Base-by-base conservation (phyloP, 2,797 vertebrate species). In the Pipistrellus nathusii region DNA sequence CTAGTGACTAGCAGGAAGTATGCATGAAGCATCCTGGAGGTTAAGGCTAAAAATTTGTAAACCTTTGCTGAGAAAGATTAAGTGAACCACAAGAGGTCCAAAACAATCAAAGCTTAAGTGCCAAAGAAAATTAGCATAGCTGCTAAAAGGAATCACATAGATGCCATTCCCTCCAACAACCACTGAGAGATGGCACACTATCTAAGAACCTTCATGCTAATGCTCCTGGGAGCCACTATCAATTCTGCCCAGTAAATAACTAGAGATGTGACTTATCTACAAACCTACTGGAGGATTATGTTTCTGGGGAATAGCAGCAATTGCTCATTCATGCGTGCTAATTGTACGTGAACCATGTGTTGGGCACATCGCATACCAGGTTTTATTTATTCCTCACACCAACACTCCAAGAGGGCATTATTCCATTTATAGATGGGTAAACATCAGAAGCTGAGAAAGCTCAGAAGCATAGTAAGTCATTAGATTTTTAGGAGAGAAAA, bases 381-480 rank as follows among this genome's bases (percentile, higher is more conserved):
- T 38, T 92, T 95, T 35, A 41, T 44, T 87, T 66, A 85, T 27
- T 80, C 48, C 64, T 78, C 71, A 92, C 20, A 85, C 35, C 44
- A 87, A 64, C 20, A 41, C 64, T 82, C n/a, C 44, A 15, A 77
- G n/a, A 78, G 2, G 7, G 6, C 48, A 80, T 35, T 55, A 90
- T 27, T 38, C 30, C 51, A 93, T 57, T 77, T 41, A 86, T 71
- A 90, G 51, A 83, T 23, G 25, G 73, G 30, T 90, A 69, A 77
- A 90, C 53, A 72, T 32, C 12, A 75, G n/a, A 92, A 83, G 44
- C 30, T 82, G 32, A 75, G 57, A 85, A 91, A 89, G 71, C 53
- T 91, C 23, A 91, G 32, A 85, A 83, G 25, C 41, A 25, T 1
- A 35, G 35, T 15, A 93, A 94, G 27, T 21, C 23, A 18, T 68